Evolutionary conservation across 2,113 vertebrate genomes (phyloP).

Genomic region (Phylloscopus trochiloides): DNA sequence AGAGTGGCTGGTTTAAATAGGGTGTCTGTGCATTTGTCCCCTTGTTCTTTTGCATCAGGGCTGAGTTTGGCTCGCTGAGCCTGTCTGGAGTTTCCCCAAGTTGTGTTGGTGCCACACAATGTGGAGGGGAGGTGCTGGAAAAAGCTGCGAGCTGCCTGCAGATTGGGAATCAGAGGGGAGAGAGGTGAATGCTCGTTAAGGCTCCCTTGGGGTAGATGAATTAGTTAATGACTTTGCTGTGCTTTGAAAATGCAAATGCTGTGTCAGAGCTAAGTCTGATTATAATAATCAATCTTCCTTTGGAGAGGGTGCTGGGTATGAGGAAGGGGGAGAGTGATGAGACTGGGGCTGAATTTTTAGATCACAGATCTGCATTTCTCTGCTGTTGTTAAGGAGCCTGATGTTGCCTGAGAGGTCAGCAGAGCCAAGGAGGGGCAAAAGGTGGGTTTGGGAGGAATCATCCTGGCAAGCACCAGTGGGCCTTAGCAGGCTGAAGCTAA

Average conservation of each 20-base stretch:
- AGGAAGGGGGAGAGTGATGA: not conserved
- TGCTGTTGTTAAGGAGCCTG: not conserved
- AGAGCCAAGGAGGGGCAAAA: not conserved
- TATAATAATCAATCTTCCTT: slow-evolving; percentile 63
- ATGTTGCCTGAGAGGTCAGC: not conserved
- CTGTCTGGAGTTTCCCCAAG: not conserved
- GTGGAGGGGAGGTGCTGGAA: not conserved
- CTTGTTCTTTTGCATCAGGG: not conserved
- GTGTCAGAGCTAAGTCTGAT: slow-evolving; percentile 54
- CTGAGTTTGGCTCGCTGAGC: not conserved
- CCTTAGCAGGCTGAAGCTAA: not conserved
- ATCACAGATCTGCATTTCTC: not conserved
- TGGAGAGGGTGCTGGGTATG: slow-evolving; percentile 25
- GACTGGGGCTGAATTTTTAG: slow-evolving; percentile 24
- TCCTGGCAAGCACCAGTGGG: not conserved
- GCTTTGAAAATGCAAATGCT: slow-evolving; percentile 67
- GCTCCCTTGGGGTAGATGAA: slow-evolving; percentile 51
- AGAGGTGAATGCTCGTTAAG: slow-evolving; percentile 46
- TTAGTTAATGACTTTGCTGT: slow-evolving; percentile 58
- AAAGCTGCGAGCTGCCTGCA: not conserved
- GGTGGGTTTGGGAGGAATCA: not conserved
- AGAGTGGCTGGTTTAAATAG: not conserved
- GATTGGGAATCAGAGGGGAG: slow-evolving; percentile 25
- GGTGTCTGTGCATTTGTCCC: not conserved
- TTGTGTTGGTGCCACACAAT: not conserved